phyloP scores from a whole-genome alignment of 2,113 vertebrate species.

The Rhagologus leucostigma region DNA sequence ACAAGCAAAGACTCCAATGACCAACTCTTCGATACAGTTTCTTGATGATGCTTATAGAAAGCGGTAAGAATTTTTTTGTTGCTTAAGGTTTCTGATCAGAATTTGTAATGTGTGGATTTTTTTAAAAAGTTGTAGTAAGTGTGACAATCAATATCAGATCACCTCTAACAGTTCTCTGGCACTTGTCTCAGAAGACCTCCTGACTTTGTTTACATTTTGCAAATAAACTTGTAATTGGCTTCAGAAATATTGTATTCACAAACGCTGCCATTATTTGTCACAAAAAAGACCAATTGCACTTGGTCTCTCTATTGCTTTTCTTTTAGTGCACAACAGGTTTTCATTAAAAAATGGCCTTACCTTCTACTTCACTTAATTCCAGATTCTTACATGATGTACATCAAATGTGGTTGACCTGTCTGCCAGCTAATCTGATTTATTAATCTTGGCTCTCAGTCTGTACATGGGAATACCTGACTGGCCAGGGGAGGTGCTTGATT shows the following conservation, averaged over 20 bases:
- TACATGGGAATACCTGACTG: background rate
- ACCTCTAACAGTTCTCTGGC: background rate
- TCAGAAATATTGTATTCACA: background rate
- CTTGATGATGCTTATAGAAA: constrained; percentile 90
- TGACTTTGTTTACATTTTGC: background rate
- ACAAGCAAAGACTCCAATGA: constrained; percentile 97
- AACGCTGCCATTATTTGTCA: background rate
- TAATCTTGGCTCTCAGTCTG: background rate
- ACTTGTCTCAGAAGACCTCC: background rate
- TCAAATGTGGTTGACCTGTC: background rate
- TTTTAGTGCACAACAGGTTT: background rate
- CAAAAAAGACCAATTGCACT: background rate
- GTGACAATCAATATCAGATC: background rate
- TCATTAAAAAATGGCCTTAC: background rate
- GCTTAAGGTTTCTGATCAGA: background rate
- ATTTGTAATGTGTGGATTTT: background rate
- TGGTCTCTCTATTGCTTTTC: background rate
- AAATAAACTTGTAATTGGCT: background rate
- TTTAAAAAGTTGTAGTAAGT: background rate
- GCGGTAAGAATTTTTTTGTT: constrained; percentile 72
- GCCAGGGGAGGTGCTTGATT: background rate
- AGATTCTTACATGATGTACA: background rate
- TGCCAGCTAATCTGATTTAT: background rate
- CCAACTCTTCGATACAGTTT: constrained; percentile 89
- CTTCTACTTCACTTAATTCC: background rate